These are phyloP conservation scores for Luidia sarsii DNA, from an alignment of 53 echinoderm and acorn worm genomes.

Conservation along the genomic window DNA sequence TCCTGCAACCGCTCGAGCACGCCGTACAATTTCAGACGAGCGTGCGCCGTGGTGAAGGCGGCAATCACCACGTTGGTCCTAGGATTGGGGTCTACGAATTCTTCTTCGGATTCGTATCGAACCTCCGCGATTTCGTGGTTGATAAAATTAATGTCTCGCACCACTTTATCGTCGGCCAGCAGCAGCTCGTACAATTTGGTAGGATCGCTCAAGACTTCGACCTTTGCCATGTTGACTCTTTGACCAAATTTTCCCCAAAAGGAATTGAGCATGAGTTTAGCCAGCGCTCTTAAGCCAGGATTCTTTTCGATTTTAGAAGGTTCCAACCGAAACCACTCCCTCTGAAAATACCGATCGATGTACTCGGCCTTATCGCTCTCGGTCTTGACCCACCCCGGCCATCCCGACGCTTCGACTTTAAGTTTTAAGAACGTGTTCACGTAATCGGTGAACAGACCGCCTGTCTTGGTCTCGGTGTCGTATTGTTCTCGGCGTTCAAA, in stretches of 20 bases:
- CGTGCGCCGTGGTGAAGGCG: conserved; percentile 29
- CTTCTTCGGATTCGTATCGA: conserved; percentile 19
- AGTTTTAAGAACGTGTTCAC: conserved; percentile 62
- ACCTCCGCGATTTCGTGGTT: conserved; percentile 48
- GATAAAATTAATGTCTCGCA: conserved; percentile 41
- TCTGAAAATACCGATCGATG: conserved; percentile 21
- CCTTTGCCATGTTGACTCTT: background rate
- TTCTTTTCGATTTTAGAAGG: conserved; percentile 50
- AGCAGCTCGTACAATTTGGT: conserved; percentile 24
- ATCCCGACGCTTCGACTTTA: conserved; percentile 71
- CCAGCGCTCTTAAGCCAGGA: conserved; percentile 60
- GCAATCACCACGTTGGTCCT: conserved; percentile 45
- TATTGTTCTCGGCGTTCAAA: conserved; percentile 51
- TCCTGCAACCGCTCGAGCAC: conserved; percentile 28
- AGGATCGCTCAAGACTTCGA: background rate
- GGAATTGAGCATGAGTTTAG: conserved; percentile 59
- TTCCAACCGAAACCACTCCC: conserved; percentile 62
- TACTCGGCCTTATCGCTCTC: conserved; percentile 47
- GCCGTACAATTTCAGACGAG: conserved; percentile 35
- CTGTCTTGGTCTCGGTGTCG: background rate
- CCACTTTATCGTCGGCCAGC: background rate
- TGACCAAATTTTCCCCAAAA: conserved; percentile 55
- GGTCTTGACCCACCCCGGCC: conserved; percentile 67
- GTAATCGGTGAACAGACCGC: conserved; percentile 51
- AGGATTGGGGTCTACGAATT: conserved; percentile 17